phyloP scores from a whole-genome alignment of 2,888 invertebrate species.

The Eustalomyia histrio region DNA sequence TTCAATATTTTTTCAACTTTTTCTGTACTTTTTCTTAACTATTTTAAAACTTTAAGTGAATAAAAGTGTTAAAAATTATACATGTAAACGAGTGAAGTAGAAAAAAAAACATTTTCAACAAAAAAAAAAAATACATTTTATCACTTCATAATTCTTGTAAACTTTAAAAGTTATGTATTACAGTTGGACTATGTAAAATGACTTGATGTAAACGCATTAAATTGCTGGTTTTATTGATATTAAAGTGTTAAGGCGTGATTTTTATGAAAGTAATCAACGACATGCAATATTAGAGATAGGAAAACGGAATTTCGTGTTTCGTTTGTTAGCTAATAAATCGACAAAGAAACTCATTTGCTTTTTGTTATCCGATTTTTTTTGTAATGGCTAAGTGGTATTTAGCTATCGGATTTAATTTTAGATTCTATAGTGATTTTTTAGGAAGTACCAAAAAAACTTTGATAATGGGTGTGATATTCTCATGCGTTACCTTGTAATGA shows the following conservation, averaged over 20 bases:
- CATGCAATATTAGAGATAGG: background rate
- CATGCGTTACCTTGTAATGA: too few relatives aligned
- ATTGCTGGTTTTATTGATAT: conserved; percentile 31
- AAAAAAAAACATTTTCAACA: background rate
- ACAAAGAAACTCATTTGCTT: too few relatives aligned
- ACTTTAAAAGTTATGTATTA: conserved; percentile 8
- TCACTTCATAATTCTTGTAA: conserved; percentile 14
- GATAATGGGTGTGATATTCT: too few relatives aligned
- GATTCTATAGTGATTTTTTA: too few relatives aligned
- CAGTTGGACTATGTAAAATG: conserved; percentile 20
- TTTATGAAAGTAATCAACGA: background rate
- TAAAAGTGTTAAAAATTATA: conserved; percentile 2
- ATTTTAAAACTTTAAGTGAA: conserved; percentile 14
- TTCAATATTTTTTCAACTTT: conserved; percentile 11
- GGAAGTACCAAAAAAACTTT: too few relatives aligned
- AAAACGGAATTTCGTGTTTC: background rate
- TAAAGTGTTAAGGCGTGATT: conserved; percentile 44
- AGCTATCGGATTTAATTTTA: too few relatives aligned
- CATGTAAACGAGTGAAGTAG: background rate
- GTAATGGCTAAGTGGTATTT: too few relatives aligned
- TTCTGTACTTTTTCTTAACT: background rate
- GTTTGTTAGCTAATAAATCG: background rate
- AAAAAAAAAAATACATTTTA: conserved; percentile 3
- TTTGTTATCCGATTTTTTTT: too few relatives aligned
- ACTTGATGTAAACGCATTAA: conserved; percentile 27